These are phyloP conservation scores for Sander vitreus DNA, from an alignment of 2,113 vertebrate genomes.

Conservation along the genomic window DNA sequence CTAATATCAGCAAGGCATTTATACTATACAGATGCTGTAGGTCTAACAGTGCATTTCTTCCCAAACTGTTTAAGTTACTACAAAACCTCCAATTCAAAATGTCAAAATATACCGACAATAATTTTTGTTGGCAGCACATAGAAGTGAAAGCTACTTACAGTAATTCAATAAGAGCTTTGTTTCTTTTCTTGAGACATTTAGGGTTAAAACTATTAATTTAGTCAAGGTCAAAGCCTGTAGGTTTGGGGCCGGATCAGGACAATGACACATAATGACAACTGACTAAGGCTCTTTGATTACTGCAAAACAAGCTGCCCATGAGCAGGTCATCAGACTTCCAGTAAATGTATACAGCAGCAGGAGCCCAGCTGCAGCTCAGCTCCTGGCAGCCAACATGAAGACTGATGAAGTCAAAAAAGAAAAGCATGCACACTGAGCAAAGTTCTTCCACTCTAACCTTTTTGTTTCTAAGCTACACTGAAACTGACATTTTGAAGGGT, in stretches of 20 bases:
- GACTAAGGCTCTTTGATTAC: not conserved
- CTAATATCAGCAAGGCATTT: not conserved
- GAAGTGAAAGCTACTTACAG: not conserved
- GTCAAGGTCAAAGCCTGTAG: not conserved
- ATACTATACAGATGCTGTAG: not conserved
- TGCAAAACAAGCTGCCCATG: not conserved
- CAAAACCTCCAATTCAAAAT: not conserved
- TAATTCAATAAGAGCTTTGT: not conserved
- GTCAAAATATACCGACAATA: not conserved
- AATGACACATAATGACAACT: not conserved
- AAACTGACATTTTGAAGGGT: not conserved
- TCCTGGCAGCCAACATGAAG: not conserved
- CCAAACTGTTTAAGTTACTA: not conserved
- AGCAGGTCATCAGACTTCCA: not conserved
- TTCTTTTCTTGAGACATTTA: not conserved
- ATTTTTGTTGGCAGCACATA: not conserved
- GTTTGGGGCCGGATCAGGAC: not conserved
- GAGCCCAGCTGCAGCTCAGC: not conserved
- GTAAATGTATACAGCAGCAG: not conserved
- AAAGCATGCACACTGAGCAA: not conserved
- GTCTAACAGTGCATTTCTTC: too few relatives aligned
- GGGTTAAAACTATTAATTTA: not conserved
- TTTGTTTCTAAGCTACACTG: not conserved
- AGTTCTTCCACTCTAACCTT: not conserved
- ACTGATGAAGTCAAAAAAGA: not conserved